Conservation (phyloP, 2,113 vertebrate genomes). For the Caranx ignobilis region DNA sequence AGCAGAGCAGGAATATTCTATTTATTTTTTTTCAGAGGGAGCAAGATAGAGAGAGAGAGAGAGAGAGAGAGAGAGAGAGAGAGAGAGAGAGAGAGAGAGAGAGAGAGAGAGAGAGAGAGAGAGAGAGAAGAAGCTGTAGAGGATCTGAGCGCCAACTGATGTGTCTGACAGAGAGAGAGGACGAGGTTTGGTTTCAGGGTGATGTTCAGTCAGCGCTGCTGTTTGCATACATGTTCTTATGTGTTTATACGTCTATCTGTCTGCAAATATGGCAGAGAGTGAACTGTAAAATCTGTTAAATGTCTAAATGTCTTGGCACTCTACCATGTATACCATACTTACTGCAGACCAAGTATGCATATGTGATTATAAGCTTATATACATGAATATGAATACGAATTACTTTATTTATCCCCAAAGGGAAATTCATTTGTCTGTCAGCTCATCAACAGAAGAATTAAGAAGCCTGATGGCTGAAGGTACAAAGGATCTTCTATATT, state of each 20-base stretch:
- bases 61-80: slow-evolving; percentile 20
- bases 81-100: slow-evolving; percentile 9
- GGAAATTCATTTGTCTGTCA: too few species aligned
- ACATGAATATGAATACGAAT: too few species aligned
- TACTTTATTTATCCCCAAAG: too few species aligned
- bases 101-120: slow-evolving; percentile 20
- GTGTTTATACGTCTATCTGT: slow-evolving; percentile 26
- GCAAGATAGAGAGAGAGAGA: slow-evolving; percentile 19
- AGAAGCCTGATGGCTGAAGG: too few species aligned
- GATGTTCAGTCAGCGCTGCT: slow-evolving; percentile 38
- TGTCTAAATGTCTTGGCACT: slow-evolving; percentile 36
- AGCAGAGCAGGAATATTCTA: slow-evolving; percentile 75
- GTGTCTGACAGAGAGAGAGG: slow-evolving; percentile 67
- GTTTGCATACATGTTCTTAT: slow-evolving; percentile 44
- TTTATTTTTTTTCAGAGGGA: slow-evolving; percentile 17
- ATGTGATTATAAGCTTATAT: neutral
- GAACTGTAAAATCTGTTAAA: slow-evolving; percentile 48
- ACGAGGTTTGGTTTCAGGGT: slow-evolving; percentile 53
- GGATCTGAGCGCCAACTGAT: slow-evolving; percentile 55
- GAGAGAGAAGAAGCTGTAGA: slow-evolving; percentile 44
- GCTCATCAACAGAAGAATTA: too few species aligned
- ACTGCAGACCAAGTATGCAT: slow-evolving; percentile 14
- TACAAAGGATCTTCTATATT: too few species aligned
- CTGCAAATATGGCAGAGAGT: slow-evolving; percentile 34
- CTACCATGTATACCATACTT: slow-evolving; percentile 30